Conservation (phyloP, 2,888 invertebrate genomes). For the Hypomecis punctinalis region DNA sequence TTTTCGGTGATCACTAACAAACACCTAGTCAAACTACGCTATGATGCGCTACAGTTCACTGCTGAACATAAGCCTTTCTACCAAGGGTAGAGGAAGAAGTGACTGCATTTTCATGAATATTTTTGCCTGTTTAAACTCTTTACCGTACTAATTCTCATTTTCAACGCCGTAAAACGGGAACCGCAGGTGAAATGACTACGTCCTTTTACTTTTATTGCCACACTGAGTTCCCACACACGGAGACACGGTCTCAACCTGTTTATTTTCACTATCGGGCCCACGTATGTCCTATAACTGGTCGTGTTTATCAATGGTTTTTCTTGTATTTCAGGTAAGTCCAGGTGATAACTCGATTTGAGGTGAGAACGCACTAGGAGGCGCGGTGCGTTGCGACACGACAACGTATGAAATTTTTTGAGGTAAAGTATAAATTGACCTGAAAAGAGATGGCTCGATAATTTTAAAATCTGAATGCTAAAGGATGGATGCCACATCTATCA, state of each 20-base stretch:
- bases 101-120: no score
- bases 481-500: no score
- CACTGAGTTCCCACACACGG: constrained; percentile 14
- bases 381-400: background rate
- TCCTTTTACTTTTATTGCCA: constrained; percentile 25
- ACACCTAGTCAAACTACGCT: no score
- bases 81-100: no score
- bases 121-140: no score
- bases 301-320: constrained; percentile 55
- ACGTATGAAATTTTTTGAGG: background rate
- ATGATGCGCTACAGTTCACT: no score
- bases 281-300: constrained; percentile 33
- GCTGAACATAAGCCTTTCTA: no score
- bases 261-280: constrained; percentile 28
- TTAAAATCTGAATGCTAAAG: no score
- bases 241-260: constrained; percentile 15
- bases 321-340: constrained; percentile 59
- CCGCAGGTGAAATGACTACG: background rate
- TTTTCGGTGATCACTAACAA: no score
- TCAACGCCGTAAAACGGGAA: background rate
- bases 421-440: background rate
- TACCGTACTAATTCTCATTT: background rate
- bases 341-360: constrained; percentile 40
- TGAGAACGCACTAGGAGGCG: constrained; percentile 6
- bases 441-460: no score